Base-by-base conservation (phyloP, 2,113 vertebrate genomes). In the Caranx melampygus region DNA sequence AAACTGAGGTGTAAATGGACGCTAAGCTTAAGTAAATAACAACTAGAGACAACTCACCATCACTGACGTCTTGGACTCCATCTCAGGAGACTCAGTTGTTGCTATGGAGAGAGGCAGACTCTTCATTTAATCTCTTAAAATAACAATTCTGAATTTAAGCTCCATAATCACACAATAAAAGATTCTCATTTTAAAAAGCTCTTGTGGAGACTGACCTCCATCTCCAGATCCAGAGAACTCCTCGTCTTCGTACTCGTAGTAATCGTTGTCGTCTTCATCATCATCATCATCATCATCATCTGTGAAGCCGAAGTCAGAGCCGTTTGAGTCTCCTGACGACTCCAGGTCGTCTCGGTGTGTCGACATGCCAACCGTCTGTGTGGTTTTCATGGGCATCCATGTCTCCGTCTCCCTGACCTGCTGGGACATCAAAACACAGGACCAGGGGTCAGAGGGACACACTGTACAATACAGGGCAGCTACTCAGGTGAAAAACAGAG, bases 191-290 rank as follows among this genome's bases (percentile, higher is more conserved):
- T 37, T 37, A 37, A 37, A 37, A 6, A 37, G 37, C 11, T 8
- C 2, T 10, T 0, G 3, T 6, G 1, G 0, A 31, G 35, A 90
- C 84, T 0, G 75, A 98, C 96, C 95, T 87, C 47, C 75, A 33
- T 94, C 94, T 80, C 97, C 97, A 72, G 97, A 99, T 3, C 97
- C 97, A 0, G 97, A 98, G 5, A 88, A 16, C 26, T 94, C 94
- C 13, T 94, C 85, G n/a, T 94, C 94, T 10, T 94, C 86, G n/a
- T 95, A 88, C 0, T 87, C 45, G 11, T 94, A 0, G n/a, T 73
- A 34, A 0, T 82, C 60, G 3, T 72, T 73, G 0, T 90, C 88
- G 0, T 80, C 74, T 0, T 88, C 74, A 52, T 95, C 94, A 0
- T 96, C n/a, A 26, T 26, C 26, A 26, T 26, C 26, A 26, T 26